Evolutionary conservation across 2,888 invertebrate species (phyloP).

Genomic region (Boloria selene): DNA sequence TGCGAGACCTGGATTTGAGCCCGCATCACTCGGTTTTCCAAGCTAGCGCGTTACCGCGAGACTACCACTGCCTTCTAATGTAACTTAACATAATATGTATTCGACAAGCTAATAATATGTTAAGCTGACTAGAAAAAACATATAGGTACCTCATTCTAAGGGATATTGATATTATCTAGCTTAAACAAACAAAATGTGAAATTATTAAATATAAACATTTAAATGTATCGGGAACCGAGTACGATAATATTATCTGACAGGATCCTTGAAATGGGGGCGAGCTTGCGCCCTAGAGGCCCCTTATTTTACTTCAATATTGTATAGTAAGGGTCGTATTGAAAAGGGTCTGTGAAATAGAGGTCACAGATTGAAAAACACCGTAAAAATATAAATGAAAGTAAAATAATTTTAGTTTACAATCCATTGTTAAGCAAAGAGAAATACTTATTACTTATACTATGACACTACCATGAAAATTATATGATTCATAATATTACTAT

Average conservation of each 20-base stretch:
- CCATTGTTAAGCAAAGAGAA: neutral
- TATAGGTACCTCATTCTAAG: too few relatives aligned
- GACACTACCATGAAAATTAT: too few relatives aligned
- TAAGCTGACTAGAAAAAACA: too few relatives aligned
- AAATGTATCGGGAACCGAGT: neutral
- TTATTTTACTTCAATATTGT: conserved; percentile 16
- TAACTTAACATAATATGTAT: too few relatives aligned
- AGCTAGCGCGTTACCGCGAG: too few relatives aligned
- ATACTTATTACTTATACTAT: neutral
- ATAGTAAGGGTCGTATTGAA: conserved; percentile 14
- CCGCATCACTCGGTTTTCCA: too few relatives aligned
- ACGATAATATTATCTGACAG: conserved; percentile 1
- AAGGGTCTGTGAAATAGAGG: conserved; percentile 12
- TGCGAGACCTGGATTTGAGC: too few relatives aligned
- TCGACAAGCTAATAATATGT: too few relatives aligned
- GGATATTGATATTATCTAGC: neutral
- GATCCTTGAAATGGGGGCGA: conserved; percentile 6
- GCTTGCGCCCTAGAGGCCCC: conserved; percentile 11
- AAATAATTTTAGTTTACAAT: neutral
- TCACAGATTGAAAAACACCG: conserved; percentile 12
- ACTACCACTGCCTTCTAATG: too few relatives aligned
- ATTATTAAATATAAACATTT: neutral
- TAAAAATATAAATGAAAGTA: conserved; percentile 4
- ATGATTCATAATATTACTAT: too few relatives aligned
- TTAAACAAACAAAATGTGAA: neutral